phyloP scores from a whole-genome alignment of 35 echinoderm and acorn worm genomes.

The Heliocidaris erythrogramma region DNA sequence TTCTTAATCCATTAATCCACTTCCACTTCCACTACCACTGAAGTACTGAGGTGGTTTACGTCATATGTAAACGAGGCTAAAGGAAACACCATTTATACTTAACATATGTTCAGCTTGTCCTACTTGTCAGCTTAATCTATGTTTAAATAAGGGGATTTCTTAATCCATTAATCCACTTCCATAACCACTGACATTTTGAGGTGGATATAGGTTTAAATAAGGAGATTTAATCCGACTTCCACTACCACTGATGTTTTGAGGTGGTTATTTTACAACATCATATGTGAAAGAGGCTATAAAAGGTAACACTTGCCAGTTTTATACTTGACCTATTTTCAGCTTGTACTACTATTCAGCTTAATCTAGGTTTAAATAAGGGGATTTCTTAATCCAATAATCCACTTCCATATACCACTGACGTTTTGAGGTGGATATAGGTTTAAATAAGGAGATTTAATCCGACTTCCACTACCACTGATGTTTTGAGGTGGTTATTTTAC shows the following conservation, averaged over 20 bases:
- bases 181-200: not conserved
- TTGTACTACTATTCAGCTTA: not conserved
- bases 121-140: not conserved
- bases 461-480: too few relatives aligned
- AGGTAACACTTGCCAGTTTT: not conserved
- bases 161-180: slow-evolving; percentile 1
- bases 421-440: not conserved
- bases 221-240: too few relatives aligned
- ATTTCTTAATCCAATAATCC: not conserved
- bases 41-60: too few relatives aligned
- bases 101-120: not conserved
- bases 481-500: too few relatives aligned
- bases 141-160: not conserved
- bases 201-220: too few relatives aligned
- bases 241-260: too few relatives aligned
- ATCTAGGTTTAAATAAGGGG: not conserved
- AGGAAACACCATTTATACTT: not conserved
- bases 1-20: too few relatives aligned
- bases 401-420: not conserved
- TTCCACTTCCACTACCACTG: too few relatives aligned
- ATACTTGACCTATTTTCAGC: not conserved
- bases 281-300: not conserved
- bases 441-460: too few relatives aligned
- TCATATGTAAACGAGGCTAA: not conserved
- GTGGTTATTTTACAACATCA: too few relatives aligned